Evolutionary conservation across 2,113 vertebrate species (phyloP).

Genomic region (Turdus rufiventris): DNA sequence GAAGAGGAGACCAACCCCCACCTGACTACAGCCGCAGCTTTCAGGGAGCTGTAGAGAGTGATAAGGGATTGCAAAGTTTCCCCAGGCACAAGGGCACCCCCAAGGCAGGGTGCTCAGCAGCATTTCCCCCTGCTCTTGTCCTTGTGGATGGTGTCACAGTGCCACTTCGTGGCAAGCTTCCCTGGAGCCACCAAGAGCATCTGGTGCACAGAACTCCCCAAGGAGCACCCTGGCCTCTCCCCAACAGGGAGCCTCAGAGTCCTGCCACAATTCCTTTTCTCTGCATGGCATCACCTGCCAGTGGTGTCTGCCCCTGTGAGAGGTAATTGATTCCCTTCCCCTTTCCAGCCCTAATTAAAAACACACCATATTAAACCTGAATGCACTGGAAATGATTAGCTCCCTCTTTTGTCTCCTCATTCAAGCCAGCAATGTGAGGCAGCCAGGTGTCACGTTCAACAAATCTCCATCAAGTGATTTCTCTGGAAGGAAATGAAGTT

Average conservation of each 20-base stretch:
- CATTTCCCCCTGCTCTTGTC: background rate
- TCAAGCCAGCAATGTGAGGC: conserved; percentile 35
- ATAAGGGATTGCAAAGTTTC: background rate
- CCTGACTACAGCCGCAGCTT: background rate
- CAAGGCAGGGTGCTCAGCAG: background rate
- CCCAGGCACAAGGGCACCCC: background rate
- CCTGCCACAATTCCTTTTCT: background rate
- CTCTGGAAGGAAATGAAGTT: conserved; percentile 62
- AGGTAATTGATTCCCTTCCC: conserved; percentile 63
- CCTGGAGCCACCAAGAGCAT: background rate
- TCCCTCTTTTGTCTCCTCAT: conserved; percentile 70
- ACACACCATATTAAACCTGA: conserved; percentile 60
- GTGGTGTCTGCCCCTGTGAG: background rate
- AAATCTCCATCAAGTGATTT: conserved; percentile 69
- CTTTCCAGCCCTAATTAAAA: conserved; percentile 72
- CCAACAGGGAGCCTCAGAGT: background rate
- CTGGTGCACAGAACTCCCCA: background rate
- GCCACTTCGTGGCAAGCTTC: background rate
- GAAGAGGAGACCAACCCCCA: background rate
- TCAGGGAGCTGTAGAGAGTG: background rate
- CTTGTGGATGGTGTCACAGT: background rate
- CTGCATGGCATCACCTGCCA: background rate
- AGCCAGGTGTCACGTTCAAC: conserved; percentile 73
- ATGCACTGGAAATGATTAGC: conserved; percentile 73
- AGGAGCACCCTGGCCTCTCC: background rate